These are phyloP conservation scores for Helarctos malayanus DNA, from an alignment of 2,797 vertebrate species.

Conservation along the genomic window DNA sequence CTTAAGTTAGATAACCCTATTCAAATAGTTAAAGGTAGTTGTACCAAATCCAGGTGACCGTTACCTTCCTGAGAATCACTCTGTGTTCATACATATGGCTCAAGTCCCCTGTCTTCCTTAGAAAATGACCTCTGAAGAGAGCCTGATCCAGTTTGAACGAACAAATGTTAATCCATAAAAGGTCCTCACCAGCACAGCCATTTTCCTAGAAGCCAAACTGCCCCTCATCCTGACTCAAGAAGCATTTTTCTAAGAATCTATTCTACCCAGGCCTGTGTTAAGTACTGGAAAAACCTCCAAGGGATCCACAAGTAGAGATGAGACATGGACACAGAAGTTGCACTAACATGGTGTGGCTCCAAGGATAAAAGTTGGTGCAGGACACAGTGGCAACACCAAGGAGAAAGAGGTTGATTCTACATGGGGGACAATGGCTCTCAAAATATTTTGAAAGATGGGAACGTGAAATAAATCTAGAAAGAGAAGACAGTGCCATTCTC, in stretches of 20 bases:
- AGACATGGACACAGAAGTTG: neutral
- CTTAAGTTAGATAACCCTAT: neutral
- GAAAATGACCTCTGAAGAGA: neutral
- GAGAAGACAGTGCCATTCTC: neutral
- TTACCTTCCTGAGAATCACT: neutral
- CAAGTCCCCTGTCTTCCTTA: neutral
- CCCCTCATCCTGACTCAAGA: neutral
- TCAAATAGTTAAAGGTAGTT: neutral
- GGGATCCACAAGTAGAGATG: neutral
- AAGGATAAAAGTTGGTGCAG: neutral
- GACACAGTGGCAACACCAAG: neutral
- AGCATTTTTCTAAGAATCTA: neutral
- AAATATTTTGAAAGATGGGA: constrained; percentile 11
- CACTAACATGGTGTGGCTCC: neutral
- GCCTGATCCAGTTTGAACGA: neutral
- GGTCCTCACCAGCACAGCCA: neutral
- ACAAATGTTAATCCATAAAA: neutral
- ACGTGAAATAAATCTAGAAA: constrained; percentile 1
- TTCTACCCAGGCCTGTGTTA: neutral
- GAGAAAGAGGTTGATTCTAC: neutral
- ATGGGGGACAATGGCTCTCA: neutral
- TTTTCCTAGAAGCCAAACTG: neutral
- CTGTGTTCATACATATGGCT: neutral
- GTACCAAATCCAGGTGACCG: neutral
- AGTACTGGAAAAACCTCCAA: neutral